Conservation (phyloP, 2,888 invertebrate genomes). For the Coelogynopora nodosa region DNA sequence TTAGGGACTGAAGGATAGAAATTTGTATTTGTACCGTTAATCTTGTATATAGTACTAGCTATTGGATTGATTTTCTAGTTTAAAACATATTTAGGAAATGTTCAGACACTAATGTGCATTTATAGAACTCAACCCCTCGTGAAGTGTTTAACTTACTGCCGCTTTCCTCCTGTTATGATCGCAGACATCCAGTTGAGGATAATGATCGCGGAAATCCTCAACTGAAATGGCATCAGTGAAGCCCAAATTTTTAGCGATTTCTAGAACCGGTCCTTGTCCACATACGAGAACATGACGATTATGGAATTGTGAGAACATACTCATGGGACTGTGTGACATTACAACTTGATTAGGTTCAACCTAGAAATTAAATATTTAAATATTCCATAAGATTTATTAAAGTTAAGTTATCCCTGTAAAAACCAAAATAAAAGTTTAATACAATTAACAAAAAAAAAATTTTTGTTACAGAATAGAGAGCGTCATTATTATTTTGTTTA, state of each 20-base stretch:
- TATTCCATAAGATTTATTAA: too few species aligned
- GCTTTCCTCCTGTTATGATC: constrained; percentile 62
- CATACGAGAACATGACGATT: constrained; percentile 67
- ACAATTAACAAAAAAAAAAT: too few species aligned
- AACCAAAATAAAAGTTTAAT: too few species aligned
- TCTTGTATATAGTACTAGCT: too few species aligned
- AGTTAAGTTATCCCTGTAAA: too few species aligned
- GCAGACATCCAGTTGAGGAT: constrained; percentile 68
- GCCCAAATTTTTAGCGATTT: constrained; percentile 67
- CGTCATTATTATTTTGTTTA: too few species aligned
- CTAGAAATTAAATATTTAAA: too few species aligned
- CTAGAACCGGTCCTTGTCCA: constrained; percentile 66
- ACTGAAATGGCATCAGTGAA: constrained; percentile 67
- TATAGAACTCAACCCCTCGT: too few species aligned
- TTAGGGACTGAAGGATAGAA: not conserved
- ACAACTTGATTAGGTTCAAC: constrained; percentile 67
- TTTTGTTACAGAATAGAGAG: too few species aligned
- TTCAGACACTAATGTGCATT: too few species aligned
- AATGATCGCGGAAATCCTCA: constrained; percentile 66
- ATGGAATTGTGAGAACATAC: constrained; percentile 67
- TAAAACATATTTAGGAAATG: too few species aligned
- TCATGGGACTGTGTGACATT: constrained; percentile 69
- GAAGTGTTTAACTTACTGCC: constrained; percentile 56
- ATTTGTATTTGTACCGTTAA: not conserved
- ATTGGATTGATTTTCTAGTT: too few species aligned